Conservation (phyloP, 2,797 vertebrate species). For the Pseudomugil tenellus region DNA sequence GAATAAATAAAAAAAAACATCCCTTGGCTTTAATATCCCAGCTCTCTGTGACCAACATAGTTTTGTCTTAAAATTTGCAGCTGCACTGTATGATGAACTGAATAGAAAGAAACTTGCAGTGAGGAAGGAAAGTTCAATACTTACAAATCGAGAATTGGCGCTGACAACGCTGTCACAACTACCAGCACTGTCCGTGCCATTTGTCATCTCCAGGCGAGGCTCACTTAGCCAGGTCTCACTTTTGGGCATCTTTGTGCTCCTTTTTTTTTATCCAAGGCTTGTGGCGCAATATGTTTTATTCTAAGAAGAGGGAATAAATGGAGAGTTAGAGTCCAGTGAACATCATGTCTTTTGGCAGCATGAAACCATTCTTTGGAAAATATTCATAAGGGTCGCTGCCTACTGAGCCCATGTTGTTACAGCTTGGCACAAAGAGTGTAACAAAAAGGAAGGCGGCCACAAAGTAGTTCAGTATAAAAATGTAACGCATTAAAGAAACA, state of each 20-base stretch:
- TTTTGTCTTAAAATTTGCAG: constrained; percentile 2
- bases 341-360: not conserved
- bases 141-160: constrained; percentile 82
- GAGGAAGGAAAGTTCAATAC: constrained; percentile 21
- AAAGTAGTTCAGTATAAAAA: too few relatives aligned
- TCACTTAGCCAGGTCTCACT: constrained; percentile 86
- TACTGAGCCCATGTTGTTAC: not conserved
- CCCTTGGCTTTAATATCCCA: not conserved
- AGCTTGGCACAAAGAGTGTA: too few relatives aligned
- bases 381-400: not conserved
- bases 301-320: constrained; percentile 28
- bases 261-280: constrained; percentile 18
- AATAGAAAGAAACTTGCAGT: not conserved
- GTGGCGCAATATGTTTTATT: constrained; percentile 21
- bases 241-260: constrained; percentile 85
- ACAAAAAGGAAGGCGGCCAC: too few relatives aligned
- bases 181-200: constrained; percentile 77
- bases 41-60: not conserved
- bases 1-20: constrained; percentile 1
- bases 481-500: too few relatives aligned
- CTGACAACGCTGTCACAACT: constrained; percentile 90
- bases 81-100: not conserved
- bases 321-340: not conserved
- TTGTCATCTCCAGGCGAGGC: constrained; percentile 75
- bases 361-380: not conserved